These are phyloP conservation scores for Chamaea fasciata DNA, from an alignment of 2,113 vertebrate species.

Conservation along the genomic window DNA sequence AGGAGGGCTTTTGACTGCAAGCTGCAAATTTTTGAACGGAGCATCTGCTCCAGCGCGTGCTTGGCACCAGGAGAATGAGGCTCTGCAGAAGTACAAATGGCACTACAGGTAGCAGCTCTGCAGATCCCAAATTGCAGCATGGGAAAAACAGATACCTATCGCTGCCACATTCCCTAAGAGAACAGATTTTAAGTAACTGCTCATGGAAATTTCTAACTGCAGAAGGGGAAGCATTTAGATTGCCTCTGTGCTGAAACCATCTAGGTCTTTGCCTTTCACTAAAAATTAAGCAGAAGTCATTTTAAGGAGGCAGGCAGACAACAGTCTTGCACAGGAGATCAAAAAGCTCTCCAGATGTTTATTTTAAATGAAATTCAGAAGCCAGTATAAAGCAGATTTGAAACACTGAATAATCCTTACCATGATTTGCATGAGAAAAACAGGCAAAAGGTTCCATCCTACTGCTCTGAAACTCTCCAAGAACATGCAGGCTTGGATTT, in stretches of 20 bases:
- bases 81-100: background rate
- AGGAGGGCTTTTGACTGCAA: background rate
- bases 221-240: background rate
- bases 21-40: background rate
- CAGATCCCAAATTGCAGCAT: background rate
- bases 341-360: slow-evolving; percentile 53
- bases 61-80: background rate
- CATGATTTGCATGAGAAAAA: slow-evolving; percentile 24
- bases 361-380: slow-evolving; percentile 53
- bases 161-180: background rate
- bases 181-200: background rate
- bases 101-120: background rate
- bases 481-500: background rate
- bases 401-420: slow-evolving; percentile 22
- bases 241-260: background rate
- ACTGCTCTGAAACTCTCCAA: background rate
- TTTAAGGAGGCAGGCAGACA: background rate
- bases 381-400: slow-evolving; percentile 46
- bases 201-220: background rate
- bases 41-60: background rate
- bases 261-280: background rate
- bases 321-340: slow-evolving; percentile 17
- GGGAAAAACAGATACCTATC: background rate
- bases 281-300: slow-evolving; percentile 21
- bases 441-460: background rate